Evolutionary conservation across 2,113 vertebrate species (phyloP), one percentile per base, ranked within the genome.

Genomic region (Tyrannus savana): DNA sequence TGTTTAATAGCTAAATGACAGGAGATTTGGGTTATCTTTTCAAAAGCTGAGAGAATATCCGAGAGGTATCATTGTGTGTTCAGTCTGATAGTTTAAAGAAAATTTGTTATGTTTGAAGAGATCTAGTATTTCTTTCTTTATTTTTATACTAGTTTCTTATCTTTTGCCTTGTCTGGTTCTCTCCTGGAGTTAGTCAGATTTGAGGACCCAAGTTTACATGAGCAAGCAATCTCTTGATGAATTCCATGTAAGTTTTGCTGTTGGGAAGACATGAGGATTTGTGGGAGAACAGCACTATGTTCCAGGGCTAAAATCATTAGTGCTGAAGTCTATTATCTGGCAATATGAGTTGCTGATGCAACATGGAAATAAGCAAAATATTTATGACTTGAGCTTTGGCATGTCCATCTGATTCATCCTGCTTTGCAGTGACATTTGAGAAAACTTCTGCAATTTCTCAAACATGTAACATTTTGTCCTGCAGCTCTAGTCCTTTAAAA

Each of bases 361-460:
- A 28, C 23, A 35, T 7, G 52, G 39, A 82, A 66, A 82, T n/a
- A 52, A 42, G 55, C 9, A 82, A 90, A 93, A 64, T 79, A 94
- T 94, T 95, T 96, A 89, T 72, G 85, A 68, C 31, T n/a, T 47
- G 46, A 59, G 18, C 30, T 86, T 81, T 72, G 52, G 33, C 53
- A 13, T 33, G 85, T 37, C 52, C 59, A 42, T 74, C 77, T 97
- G 93, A 95, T 58, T 95, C 90, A 83, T 77, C 31, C 31, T 84
- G 62, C 77, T 86, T 88, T 91, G 27, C 73, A 79, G n/a, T 39
- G 64, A 24, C 50, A 63, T 74, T 69, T 88, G 64, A 67, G 90
- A 85, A 81, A 69, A 59, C 14, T 56, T 66, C 60, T 94, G 27
- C 46, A 50, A 1, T 90, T 95, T 87, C 72, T 69, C 63, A 56